Conservation (phyloP, 2,113 vertebrate species). For the Phoenicopterus ruber region DNA sequence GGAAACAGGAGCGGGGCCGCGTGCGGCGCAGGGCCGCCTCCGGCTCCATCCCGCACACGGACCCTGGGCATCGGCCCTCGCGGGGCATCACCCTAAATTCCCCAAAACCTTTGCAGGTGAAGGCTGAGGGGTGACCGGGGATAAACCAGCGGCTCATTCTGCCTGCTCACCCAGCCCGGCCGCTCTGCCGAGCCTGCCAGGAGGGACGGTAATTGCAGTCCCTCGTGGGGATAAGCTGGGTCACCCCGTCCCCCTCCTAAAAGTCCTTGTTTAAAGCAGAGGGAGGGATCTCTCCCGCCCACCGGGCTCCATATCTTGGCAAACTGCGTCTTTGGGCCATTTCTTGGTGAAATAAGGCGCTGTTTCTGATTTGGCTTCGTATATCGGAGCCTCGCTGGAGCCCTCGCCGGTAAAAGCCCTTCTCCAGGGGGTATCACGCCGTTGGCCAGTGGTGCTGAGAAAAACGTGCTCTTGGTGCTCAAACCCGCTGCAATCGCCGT, state of each 20-base stretch:
- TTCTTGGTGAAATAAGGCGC: neutral
- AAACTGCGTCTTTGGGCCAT: neutral
- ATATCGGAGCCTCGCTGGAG: neutral
- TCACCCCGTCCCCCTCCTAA: neutral
- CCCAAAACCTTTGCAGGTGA: neutral
- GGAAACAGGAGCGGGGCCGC: neutral
- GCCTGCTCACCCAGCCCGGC: neutral
- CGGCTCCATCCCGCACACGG: rapidly evolving
- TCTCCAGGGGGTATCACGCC: rapidly evolving
- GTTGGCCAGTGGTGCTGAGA: rapidly evolving
- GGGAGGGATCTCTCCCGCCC: neutral
- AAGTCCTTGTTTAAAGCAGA: neutral
- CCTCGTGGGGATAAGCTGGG: neutral
- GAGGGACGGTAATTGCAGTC: neutral
- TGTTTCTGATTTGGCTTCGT: neutral
- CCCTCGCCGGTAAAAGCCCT: neutral
- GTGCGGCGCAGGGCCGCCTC: neutral
- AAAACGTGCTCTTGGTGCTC: neutral
- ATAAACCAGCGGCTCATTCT: neutral
- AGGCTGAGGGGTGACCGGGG: too few relatives aligned
- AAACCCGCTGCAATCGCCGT: neutral
- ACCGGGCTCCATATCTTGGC: neutral
- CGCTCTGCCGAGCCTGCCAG: neutral
- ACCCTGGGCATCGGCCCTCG: neutral
- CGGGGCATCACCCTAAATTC: neutral